A percentile compares a stretch with the other conserved stretches of the same genome.
Evolutionary conservation across 2,797 vertebrate species (phyloP).

Genomic region (Balearica regulorum): DNA sequence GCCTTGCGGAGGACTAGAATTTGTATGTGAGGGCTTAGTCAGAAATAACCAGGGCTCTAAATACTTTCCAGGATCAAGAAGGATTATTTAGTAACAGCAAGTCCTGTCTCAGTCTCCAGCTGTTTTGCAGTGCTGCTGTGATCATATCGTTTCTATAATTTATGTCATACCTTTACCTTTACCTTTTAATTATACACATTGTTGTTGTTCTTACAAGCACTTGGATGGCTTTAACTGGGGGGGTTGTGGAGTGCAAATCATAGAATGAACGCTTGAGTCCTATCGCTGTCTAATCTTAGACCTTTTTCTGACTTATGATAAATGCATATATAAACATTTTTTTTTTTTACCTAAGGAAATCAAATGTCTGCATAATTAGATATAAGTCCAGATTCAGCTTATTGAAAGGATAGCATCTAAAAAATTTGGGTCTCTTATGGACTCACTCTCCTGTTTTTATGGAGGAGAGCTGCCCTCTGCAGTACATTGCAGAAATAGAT

Average conservation of each 20-base stretch:
- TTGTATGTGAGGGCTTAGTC: not conserved
- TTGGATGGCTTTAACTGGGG: not conserved
- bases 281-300: not conserved
- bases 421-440: fast-evolving
- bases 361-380: not conserved
- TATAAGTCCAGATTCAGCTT: not conserved
- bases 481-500: not conserved
- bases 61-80: not conserved
- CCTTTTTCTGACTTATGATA: not conserved
- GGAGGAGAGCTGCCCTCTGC: slow-evolving; percentile 31
- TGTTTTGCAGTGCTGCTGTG: not conserved
- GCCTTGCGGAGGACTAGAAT: not conserved
- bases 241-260: not conserved
- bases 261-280: not conserved
- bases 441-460: not conserved
- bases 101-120: not conserved
- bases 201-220: not conserved
- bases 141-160: not conserved
- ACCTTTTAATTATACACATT: not conserved
- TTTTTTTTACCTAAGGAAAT: not conserved
- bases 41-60: not conserved
- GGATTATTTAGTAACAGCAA: not conserved
- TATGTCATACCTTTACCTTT: not conserved
- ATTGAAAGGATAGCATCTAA: not conserved
- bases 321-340: not conserved